A percentile compares a stretch with the other conserved stretches of the same genome.
Conservation (phyloP, 2,797 vertebrate genomes). For the Cheirogaleus major region DNA sequence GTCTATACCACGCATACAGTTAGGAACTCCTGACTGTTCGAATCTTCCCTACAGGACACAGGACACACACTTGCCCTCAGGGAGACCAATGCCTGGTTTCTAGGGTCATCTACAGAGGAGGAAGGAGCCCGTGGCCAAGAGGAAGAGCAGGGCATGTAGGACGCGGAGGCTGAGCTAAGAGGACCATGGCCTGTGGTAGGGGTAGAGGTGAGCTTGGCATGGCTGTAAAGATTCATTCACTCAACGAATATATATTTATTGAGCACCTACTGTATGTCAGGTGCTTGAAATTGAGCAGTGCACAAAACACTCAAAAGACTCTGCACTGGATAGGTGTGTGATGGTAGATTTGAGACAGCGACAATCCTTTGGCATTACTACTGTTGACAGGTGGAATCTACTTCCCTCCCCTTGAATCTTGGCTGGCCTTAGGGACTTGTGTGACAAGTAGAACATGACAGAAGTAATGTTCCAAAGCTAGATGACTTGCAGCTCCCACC, state of each 20-base stretch:
- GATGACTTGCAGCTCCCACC: background rate
- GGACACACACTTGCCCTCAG: background rate
- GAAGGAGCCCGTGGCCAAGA: background rate
- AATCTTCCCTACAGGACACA: background rate
- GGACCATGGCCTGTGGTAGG: too few relatives aligned
- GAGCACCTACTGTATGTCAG: background rate
- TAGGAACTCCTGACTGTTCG: background rate
- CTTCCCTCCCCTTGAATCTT: background rate
- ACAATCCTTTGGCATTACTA: background rate
- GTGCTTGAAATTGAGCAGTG: background rate
- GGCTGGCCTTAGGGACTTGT: background rate
- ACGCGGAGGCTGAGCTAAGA: background rate
- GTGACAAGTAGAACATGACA: background rate
- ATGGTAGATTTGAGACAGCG: background rate
- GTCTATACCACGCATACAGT: background rate
- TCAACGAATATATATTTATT: background rate
- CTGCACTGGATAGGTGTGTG: background rate
- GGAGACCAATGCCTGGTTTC: background rate
- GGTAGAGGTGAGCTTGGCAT: background rate
- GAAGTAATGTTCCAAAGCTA: background rate
- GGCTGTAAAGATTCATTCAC: background rate
- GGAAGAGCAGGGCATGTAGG: background rate
- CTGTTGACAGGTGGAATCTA: background rate
- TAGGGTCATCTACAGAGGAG: background rate
- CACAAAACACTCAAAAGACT: background rate